Base-by-base conservation (phyloP, 2,797 vertebrate species). In the Cyprinella venusta region DNA sequence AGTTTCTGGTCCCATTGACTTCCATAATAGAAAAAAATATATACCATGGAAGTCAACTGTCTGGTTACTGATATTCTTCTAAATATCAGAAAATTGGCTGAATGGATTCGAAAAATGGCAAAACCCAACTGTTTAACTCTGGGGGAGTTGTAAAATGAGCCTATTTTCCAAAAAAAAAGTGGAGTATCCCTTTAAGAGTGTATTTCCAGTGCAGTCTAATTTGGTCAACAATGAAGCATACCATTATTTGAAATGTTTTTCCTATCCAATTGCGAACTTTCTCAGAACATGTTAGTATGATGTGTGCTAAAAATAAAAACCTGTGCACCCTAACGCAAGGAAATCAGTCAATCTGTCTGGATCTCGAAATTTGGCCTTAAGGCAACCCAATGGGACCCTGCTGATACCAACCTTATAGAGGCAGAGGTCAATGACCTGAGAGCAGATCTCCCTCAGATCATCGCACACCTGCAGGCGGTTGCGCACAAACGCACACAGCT, bases 391-490 rank as follows among this genome's bases (percentile, higher is more conserved):
- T n/a, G 40, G 6, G 45, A n/a, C n/a, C 6, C 21, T 9, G 4
- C 24, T 45, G 33, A 45, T 21, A 83, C 93, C 92, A 88, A 96
- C 95, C 95, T 96, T 96, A 87, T 95, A 96, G 38, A 96, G 94
- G 85, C 95, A 95, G 24, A 96, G 93, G 89, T 96, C 94, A 45
- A 96, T 90, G 85, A 97, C 94, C 76, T 95, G 95, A 2, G 90
- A 80, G 68, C 96, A 96, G 64, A 96, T 93, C 13, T 96, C 95
- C 84, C 93, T 92, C 8, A 95, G 93, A 88, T 95, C 93, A 36
- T 94, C 86, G 24, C 92, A 95, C 85, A 96, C 90, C 82, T 88
- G 84, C 84, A 96, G 91, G 30, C 95, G 94, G 76, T 91, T 95
- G 24, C 90, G 92, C 87, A 95, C 94, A 65, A 96, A 95, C 18